Base-by-base conservation (phyloP, 2,888 invertebrate species). In the Diarsia brunnea region DNA sequence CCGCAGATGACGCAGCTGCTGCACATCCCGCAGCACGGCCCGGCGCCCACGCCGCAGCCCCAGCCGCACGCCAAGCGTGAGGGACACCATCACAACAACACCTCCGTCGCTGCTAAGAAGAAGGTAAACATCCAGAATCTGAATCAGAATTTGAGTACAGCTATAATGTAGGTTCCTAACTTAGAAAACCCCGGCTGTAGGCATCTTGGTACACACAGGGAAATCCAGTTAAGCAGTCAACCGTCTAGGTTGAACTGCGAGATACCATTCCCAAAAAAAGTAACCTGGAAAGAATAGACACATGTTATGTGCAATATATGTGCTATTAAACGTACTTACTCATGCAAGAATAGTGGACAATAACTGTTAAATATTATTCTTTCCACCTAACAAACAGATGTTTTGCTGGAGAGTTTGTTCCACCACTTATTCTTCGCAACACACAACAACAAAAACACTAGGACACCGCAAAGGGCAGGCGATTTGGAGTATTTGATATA, bases 21-120 rank as follows among this genome's bases (percentile, higher is more conserved):
- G 75, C 86, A 64, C 84, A 71, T 82, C 64, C 87, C 87, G 84
- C 88, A 91, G 87, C 96, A 96, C 70, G 94, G 94, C n/a, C 38
- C 61, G 21, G 61, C 43, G 63, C 93, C 92, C 73, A 91, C 92
- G 71, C 92, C 84, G 75, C 88, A 78, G 92, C 90, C 91, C 27
- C 91, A 89, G 74, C 92, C 93, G 68, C 93, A 92, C 88, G 78
- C 91, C 82, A 94, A 97, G 87, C 96, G 96, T 63, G 95, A 95
- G 76, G 92, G 92, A 64, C 93, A 94, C 81, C 93, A 93, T 85
- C 92, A 93, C 86, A 89, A 89, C 75, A 89, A 90, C 85, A 87
- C 93, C 88, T 84, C 92, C 75, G 87, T 86, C 75, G 91, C 93
- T 68, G 90, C 92, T 78, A 95, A 95, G 92, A 96, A 96, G 89